A percentile compares a stretch with the other conserved stretches of the same genome.
Evolutionary conservation across 2,113 vertebrate genomes (phyloP).

Genomic region (Mastomys natalensis): DNA sequence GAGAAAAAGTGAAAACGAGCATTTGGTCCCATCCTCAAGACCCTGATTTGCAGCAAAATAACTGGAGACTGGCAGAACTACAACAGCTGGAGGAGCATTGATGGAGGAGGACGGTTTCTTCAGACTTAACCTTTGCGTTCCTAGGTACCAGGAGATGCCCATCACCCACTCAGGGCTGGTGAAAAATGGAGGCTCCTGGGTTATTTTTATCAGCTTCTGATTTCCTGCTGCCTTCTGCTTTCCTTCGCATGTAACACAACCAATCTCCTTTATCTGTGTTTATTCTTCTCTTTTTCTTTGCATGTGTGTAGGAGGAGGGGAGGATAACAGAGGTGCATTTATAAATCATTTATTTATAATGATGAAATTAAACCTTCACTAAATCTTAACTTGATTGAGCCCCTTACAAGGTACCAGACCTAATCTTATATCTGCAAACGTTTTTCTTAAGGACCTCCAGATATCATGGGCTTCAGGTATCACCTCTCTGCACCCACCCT

Average conservation of each 20-base stretch:
- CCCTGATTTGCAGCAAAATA: neutral
- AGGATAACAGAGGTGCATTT: slow-evolving; percentile 12
- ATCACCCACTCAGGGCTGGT: slow-evolving; percentile 30
- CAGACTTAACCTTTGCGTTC: slow-evolving; percentile 40
- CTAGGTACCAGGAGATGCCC: slow-evolving; percentile 42
- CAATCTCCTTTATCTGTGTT: neutral
- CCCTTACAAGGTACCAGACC: neutral
- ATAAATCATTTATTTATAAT: neutral
- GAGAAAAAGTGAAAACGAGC: neutral
- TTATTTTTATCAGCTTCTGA: slow-evolving; percentile 11
- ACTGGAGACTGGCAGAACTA: neutral
- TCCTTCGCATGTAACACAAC: slow-evolving; percentile 49
- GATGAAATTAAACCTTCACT: neutral
- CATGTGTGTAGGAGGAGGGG: neutral
- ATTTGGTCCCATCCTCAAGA: neutral
- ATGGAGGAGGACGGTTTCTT: neutral
- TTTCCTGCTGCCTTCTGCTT: slow-evolving; percentile 53
- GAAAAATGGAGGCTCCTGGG: slow-evolving; percentile 41
- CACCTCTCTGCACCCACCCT: neutral
- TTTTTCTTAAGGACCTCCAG: neutral
- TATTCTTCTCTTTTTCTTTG: slow-evolving; percentile 25
- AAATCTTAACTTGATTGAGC: neutral
- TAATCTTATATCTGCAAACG: neutral
- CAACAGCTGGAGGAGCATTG: neutral
- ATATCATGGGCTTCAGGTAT: neutral